Evolutionary conservation across 2,888 invertebrate genomes (phyloP), one percentile per base, ranked within the genome.

Genomic region (Perithous albicinctus): DNA sequence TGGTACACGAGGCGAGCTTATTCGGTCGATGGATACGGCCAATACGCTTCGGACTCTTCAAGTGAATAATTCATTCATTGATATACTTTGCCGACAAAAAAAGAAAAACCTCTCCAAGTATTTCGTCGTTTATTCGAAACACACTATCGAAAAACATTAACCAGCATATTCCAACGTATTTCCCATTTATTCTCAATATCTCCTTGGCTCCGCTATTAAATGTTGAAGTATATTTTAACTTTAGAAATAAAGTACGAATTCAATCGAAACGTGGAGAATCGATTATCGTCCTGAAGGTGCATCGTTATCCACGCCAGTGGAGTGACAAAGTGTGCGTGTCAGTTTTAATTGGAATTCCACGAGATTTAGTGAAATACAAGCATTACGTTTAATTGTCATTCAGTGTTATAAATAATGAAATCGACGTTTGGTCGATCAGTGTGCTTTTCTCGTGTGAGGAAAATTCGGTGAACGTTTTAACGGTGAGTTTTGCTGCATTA

Each of bases 351-450:
- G 74, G 64, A 72, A 74, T 70, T 66, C 56, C 26, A 64, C 18
- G 63, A 51, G 70, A 64, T n/a, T n/a, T 51, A 64, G 74, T 77
- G 78, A 74, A 51, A 63, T n/a, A 35, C 41, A 41, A 32, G 23
- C 63, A 43, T 8, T 38, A 35, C 46, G 35, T 51, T 35, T 48
- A 70, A 78, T 78, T 46, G 56, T 64, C 59, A 74, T 72, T 54
- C 32, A 78, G 78, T 82, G 82, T 78, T 59, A 23, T 41, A 66
- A 64, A 82, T 78, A 76, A 82, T 78, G 75, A 67, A 78, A 35
- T 66, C 75, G 61, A 51, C 51, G 70, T 72, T 76, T 43, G 7
- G 70, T 72, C 64, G 48, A 46, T 63, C 78, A 23, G 56, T 72
- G 67, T 67, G 70, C 38, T 66, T 82, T 72, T 51, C 72, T 72